Evolutionary conservation across 2,113 vertebrate genomes (phyloP), one percentile per base, ranked within the genome.

Genomic region (Baryphthengus martii): DNA sequence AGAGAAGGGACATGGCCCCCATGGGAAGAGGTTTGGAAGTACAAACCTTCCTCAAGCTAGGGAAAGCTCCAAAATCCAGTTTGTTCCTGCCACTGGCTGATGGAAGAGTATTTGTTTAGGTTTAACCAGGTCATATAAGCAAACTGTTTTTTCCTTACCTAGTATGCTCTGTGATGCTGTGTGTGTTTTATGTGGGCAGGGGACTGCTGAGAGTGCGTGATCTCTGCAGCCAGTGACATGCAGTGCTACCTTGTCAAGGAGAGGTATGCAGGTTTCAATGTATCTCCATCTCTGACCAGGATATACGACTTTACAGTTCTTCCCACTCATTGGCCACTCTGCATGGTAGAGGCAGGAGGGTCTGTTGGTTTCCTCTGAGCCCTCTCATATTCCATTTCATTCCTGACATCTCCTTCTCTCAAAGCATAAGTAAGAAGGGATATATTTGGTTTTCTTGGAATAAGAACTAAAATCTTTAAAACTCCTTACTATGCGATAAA

Each of bases 161-260:
- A 12, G 40, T 17, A 17, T 23, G 33, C 47, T 15, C n/a, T 13
- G 29, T 2, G 0, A 14, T 1, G 2, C 24, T 47, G 11, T 44
- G 17, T 0, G 0, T 35, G 11, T 39, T 63, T 85, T 39, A 49
- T 23, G 17, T 13, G 17, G 26, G 14, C 40, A 29, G 40, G 29
- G 13, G 12, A 10, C 15, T 39, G 5, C 35, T 12, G 44, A 47
- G 29, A 1, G 2, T 19, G 25, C 0, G 0, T 35, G 5, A 24
- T 25, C 2, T 0, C 63, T n/a, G 13, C 31, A 53, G n/a, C 23
- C 3, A 2, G 39, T 11, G 50, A 26, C 26, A 19, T 6, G 0
- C 33, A 47, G 39, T 24, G 18, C 3, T 8, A 26, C 28, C 24
- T 29, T 56, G 28, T 6, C n/a, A 59, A 3, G 16, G 50, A 71